Base-by-base conservation (phyloP, 2,888 invertebrate species). In the Drosophila lacicola region DNA sequence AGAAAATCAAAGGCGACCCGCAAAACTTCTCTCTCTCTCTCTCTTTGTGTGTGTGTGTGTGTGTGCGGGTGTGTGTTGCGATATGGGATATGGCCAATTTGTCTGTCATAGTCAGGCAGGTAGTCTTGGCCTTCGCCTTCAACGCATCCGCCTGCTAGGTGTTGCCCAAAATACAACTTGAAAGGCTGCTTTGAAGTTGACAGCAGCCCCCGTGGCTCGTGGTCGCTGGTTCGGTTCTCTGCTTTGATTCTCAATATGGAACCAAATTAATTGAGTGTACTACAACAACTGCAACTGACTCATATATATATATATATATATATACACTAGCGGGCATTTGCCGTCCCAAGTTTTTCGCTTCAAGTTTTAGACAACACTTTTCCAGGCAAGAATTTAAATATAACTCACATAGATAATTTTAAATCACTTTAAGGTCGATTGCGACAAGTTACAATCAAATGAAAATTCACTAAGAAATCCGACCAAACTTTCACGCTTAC, bases 1-100 rank as follows among this genome's bases (percentile, higher is more conserved):
- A 90, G 90, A 91, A 91, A 91, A 91, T 91, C 90, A 91, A 91
- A 91, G 91, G 90, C 82, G 78, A 65, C 56, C 79, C 74, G 70
- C 70, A 65, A 65, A 74, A 42, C 25, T 4, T 21, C 21, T 21
- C 5, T 21, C 4, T 21, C 6, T 29, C 8, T 29, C 8, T 8
- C 2, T 29, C 2, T 17, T n/a, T n/a, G n/a, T 14, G 21, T n/a
- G 41, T 29, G 51, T 21, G 53, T n/a, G 56, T 25, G 46, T 41
- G 54, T 73, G 54, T 45, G 47, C 46, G 61, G 33, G 47, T 25
- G 17, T 39, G 39, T 55, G 50, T 55, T 61, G 25, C 46, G 57
- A 47, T 77, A 70, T 73, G 81, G 67, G 71, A 88, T 83, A 83
- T 81, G 79, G 86, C 84, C 84, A 85, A 85, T 85, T 88, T 88